These are phyloP conservation scores for Empis stercorea DNA, from an alignment of 2,888 invertebrate genomes.

Conservation along the genomic window DNA sequence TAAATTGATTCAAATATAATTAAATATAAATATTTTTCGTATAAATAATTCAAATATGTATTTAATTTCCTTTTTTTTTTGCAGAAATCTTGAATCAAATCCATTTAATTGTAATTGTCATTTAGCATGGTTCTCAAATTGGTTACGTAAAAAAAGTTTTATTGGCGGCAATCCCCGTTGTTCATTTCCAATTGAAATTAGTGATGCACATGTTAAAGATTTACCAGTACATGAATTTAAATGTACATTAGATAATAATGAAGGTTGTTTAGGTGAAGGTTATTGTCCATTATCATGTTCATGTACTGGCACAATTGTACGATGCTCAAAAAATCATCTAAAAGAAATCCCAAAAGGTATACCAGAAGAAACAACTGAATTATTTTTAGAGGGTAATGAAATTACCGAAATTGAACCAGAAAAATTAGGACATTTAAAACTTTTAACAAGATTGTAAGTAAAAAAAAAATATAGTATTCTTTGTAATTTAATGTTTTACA, in stretches of 20 bases:
- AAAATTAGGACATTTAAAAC: conserved; percentile 70
- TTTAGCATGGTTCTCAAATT: conserved; percentile 79
- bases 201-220: conserved; percentile 65
- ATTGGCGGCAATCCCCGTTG: conserved; percentile 68
- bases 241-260: conserved; percentile 67
- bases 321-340: conserved; percentile 74
- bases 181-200: conserved; percentile 58
- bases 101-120: conserved; percentile 90
- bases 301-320: conserved; percentile 83
- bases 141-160: conserved; percentile 67
- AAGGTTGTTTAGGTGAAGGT: conserved; percentile 76
- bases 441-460: conserved; percentile 75
- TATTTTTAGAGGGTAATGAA: conserved; percentile 92
- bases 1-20: no score
- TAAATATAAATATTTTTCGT: no score
- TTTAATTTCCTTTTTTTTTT: conserved; percentile 11
- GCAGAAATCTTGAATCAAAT: conserved; percentile 73
- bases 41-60: not conserved
- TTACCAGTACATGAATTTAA: conserved; percentile 76
- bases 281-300: conserved; percentile 84
- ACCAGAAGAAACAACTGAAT: conserved; percentile 86
- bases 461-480: not conserved
- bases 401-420: conserved; percentile 74
- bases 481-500: not conserved
- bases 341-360: conserved; percentile 75